Conservation (phyloP, 2,113 vertebrate genomes). For the Stictonetta naevosa region DNA sequence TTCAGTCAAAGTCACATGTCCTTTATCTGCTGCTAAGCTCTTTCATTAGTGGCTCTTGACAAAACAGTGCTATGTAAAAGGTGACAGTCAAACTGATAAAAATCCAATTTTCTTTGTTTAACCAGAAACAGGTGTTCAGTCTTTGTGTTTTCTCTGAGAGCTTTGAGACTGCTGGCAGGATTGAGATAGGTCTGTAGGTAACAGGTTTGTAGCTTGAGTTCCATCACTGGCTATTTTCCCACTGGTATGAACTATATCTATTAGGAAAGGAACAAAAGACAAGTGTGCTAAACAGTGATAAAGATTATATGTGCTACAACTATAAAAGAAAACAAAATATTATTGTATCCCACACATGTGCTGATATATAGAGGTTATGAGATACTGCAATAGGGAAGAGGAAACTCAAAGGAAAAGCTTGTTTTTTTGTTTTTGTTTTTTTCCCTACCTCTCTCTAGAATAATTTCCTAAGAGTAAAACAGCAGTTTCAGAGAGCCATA, state of each 20-base stretch:
- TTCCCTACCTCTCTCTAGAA: neutral
- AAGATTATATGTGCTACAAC: neutral
- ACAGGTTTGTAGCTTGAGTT: neutral
- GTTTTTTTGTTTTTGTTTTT: neutral
- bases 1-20: neutral
- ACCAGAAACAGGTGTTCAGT: neutral
- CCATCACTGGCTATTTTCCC: neutral
- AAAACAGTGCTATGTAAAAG: constrained; percentile 15
- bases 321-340: neutral
- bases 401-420: neutral
- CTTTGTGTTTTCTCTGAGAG: neutral
- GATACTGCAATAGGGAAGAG: neutral
- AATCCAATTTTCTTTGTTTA: constrained; percentile 39
- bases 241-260: neutral
- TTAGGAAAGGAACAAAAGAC: neutral
- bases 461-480: neutral
- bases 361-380: neutral
- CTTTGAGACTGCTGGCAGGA: neutral
- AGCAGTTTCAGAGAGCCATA: neutral
- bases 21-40: constrained; percentile 13
- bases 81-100: constrained; percentile 3
- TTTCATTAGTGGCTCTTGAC: constrained; percentile 45
- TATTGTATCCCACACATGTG: neutral
- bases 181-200: neutral
- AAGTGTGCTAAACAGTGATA: neutral